These are phyloP conservation scores for Caenorhabditis latens DNA, from an alignment of 1,140 invertebrate genomes.

Conservation along the genomic window DNA sequence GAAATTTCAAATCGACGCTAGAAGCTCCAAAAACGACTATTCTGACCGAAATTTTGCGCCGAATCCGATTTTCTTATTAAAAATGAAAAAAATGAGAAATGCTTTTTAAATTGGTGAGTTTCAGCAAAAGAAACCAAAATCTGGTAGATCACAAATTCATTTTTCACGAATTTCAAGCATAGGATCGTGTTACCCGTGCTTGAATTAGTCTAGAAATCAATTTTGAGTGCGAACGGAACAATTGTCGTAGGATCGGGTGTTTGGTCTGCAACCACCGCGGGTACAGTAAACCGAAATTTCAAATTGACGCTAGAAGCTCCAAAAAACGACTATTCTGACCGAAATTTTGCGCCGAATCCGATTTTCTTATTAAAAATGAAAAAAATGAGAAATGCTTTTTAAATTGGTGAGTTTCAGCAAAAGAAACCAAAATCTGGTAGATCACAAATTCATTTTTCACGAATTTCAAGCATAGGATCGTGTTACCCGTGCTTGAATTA, in stretches of 20 bases:
- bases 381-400: background rate
- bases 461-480: too few species aligned
- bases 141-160: too few species aligned
- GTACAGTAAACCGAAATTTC: too few species aligned
- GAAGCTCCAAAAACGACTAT: background rate
- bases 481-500: background rate
- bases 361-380: background rate
- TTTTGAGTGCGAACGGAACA: too few species aligned
- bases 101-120: background rate
- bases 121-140: too few species aligned
- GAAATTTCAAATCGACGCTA: background rate
- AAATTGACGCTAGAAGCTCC: background rate
- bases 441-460: too few species aligned
- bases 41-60: background rate
- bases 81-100: background rate
- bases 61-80: too few species aligned
- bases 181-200: background rate
- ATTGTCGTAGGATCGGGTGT: too few species aligned
- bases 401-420: background rate
- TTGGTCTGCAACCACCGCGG: too few species aligned
- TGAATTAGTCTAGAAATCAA: background rate
- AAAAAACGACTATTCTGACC: background rate
- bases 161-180: too few species aligned
- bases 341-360: background rate
- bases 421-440: too few species aligned